A percentile compares a stretch with the other conserved stretches of the same genome.
phyloP scores from a whole-genome alignment of 2,888 invertebrate species.

The Brachyptera risi region DNA sequence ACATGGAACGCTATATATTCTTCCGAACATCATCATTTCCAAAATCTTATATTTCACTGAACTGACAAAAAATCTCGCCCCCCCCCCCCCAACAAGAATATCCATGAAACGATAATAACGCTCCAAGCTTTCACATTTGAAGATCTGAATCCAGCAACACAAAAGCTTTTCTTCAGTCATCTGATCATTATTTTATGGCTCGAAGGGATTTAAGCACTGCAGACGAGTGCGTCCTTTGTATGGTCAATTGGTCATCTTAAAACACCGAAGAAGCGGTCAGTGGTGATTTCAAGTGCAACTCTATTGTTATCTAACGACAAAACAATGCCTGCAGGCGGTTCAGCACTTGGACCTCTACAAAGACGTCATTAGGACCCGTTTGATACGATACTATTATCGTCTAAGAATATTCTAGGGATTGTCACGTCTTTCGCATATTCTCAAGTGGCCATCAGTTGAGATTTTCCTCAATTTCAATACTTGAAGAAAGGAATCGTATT shows the following conservation, averaged over 20 bases:
- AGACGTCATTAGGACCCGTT: background rate
- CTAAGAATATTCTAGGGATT: background rate
- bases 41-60: too few species aligned
- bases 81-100: background rate
- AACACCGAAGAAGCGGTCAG: slow-evolving; percentile 9
- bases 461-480: background rate
- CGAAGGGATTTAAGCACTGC: slow-evolving; percentile 4
- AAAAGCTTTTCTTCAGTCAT: background rate
- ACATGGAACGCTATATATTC: too few species aligned
- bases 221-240: slow-evolving; percentile 13
- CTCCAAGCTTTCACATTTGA: background rate
- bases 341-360: background rate
- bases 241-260: slow-evolving; percentile 21
- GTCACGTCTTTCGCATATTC: background rate
- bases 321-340: slow-evolving; percentile 19
- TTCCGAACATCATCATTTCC: too few species aligned
- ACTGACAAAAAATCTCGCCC: background rate
- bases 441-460: background rate
- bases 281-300: background rate
- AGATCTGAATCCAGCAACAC: background rate
- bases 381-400: background rate
- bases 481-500: background rate
- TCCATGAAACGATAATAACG: background rate
- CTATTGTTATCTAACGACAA: background rate
- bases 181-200: slow-evolving; percentile 8